Base-by-base conservation (phyloP, 2,888 invertebrate species). In the Theretra japonica region DNA sequence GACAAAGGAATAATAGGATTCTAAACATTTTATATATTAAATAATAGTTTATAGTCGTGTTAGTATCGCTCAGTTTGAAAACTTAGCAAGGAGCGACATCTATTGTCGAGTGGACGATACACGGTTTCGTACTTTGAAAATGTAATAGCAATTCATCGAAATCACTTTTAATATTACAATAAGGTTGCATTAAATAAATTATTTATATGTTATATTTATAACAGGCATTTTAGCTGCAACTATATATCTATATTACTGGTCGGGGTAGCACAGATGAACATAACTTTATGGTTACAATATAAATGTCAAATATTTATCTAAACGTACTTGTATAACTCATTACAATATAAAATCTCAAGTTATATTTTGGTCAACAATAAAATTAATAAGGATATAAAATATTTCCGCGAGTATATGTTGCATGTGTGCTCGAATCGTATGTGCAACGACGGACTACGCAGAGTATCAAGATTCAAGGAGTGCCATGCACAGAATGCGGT, bases 41-140 rank as follows among this genome's bases (percentile, higher is more conserved):
- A 11, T 1, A 41, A 62, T 33, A 41, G n/a, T n/a, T n/a, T 53
- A n/a, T n/a, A n/a, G 53, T n/a, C 17, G 5, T 53, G 53, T 53
- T 5, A 19, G 15, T 41, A 41, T 0, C 41, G 41, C 41, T 41
- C 15, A 5, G 19, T 65, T 23, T 23, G n/a, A 19, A 8, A 21
- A 23, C 1, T 23, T 5, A 6, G 23, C 41, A 53, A 74, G 77
- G 86, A 87, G 86, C 90, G 93, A 87, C 93, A 92, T 90, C 93
- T 93, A 79, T 85, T 79, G 80, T 75, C 77, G 88, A 88, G 86
- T 92, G 90, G 93, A 80, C 58, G n/a, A 75, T 78, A 65, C 60
- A 62, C 8, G 7, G 19, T 56, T 23, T 4, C 3, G 8, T 6
- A 19, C 25, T 17, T 25, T 23, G 15, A 19, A 7, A 69, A 19